Evolutionary conservation across 1,140 invertebrate genomes (phyloP).

Genomic region (Drosophila kepulauana): DNA sequence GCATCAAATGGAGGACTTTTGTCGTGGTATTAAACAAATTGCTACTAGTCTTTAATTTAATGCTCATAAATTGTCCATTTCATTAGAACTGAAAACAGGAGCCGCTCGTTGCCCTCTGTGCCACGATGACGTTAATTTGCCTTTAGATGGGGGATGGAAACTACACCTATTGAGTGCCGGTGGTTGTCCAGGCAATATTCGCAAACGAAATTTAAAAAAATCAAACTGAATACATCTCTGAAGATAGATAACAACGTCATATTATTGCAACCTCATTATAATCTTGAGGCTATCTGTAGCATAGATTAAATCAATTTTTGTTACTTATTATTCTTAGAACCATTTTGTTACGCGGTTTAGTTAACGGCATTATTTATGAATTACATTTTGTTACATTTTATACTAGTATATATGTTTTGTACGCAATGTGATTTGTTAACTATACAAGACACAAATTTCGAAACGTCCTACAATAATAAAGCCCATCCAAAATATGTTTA

Average conservation of each 20-base stretch:
- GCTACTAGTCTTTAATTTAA: not conserved
- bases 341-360: constrained; percentile 66
- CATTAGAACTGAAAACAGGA: constrained; percentile 86
- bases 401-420: constrained; percentile 59
- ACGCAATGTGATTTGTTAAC: constrained; percentile 78
- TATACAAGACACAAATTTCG: constrained; percentile 66
- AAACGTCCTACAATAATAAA: constrained; percentile 81
- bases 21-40: constrained; percentile 75
- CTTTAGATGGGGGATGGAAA: constrained; percentile 85
- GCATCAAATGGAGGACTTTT: constrained; percentile 87
- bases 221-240: constrained; percentile 54
- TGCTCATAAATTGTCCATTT: not conserved
- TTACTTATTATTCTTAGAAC: constrained; percentile 46
- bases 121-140: constrained; percentile 87
- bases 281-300: constrained; percentile 26
- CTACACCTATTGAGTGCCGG: constrained; percentile 77
- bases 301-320: constrained; percentile 59
- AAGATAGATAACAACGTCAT: constrained; percentile 8
- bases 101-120: constrained; percentile 91
- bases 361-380: constrained; percentile 39
- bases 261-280: constrained; percentile 22
- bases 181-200: constrained; percentile 83
- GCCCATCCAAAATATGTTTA: constrained; percentile 64
- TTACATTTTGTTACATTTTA: constrained; percentile 56
- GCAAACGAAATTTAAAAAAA: constrained; percentile 78